phyloP scores from a whole-genome alignment of 2,113 vertebrate genomes.

The Equus quagga region DNA sequence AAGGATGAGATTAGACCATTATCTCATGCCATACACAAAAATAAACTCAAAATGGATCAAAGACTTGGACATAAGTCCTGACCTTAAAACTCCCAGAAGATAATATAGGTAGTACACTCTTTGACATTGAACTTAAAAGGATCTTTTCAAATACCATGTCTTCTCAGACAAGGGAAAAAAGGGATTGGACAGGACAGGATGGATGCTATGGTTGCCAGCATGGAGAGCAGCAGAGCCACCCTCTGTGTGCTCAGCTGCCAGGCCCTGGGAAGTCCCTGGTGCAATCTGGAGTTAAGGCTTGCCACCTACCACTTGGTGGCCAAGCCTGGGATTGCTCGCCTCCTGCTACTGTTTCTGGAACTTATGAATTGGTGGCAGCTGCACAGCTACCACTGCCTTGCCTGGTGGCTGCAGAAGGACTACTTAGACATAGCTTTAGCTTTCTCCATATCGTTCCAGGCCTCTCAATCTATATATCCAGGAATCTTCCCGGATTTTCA shows the following conservation, averaged over 20 bases:
- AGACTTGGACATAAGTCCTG: too few relatives aligned
- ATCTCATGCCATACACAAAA: too few relatives aligned
- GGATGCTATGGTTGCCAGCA: neutral
- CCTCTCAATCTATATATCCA: neutral
- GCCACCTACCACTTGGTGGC: conserved; percentile 46
- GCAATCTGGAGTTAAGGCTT: conserved; percentile 30
- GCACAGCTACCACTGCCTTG: neutral
- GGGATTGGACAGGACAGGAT: neutral
- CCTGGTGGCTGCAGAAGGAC: conserved; percentile 34
- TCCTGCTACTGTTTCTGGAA: conserved; percentile 57
- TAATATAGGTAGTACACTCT: too few relatives aligned
- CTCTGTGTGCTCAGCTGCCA: conserved; percentile 52
- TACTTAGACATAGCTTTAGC: neutral
- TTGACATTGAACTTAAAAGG: too few relatives aligned
- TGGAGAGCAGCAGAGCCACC: neutral
- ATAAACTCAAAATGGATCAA: too few relatives aligned
- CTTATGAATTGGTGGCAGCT: neutral
- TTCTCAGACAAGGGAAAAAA: too few relatives aligned
- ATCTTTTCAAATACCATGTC: too few relatives aligned
- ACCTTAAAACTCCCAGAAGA: too few relatives aligned
- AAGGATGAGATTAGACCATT: too few relatives aligned
- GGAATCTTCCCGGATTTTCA: neutral
- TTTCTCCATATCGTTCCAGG: neutral
- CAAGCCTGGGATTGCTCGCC: neutral
- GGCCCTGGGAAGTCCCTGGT: conserved; percentile 27